Evolutionary conservation across 2,797 vertebrate genomes (phyloP).

Genomic region (Chloroceryle amazona): DNA sequence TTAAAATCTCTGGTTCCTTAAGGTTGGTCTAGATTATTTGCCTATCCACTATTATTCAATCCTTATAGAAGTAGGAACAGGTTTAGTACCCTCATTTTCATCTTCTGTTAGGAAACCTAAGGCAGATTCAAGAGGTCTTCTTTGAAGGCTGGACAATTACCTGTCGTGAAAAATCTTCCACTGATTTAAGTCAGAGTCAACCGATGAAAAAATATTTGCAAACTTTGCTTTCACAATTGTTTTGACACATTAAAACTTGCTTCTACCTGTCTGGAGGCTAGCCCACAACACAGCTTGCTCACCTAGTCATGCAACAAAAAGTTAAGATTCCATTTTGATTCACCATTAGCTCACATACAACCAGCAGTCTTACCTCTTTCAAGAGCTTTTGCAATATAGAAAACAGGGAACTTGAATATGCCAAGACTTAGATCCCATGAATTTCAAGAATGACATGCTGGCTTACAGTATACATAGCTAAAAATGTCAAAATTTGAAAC

Average conservation of each 20-base stretch:
- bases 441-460: neutral
- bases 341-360: neutral
- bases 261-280: neutral
- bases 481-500: neutral
- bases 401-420: neutral
- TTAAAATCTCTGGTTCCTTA: neutral
- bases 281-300: neutral
- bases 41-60: neutral
- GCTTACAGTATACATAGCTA: neutral
- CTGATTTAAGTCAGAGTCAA: neutral
- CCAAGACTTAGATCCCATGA: neutral
- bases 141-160: neutral
- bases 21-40: neutral
- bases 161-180: neutral
- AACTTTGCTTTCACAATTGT: neutral
- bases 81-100: neutral
- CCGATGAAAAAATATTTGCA: neutral
- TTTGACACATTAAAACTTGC: conserved; percentile 22
- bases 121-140: neutral
- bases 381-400: neutral
- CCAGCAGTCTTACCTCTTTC: neutral
- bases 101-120: neutral
- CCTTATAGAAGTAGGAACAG: neutral
- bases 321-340: neutral
- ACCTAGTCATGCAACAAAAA: neutral